Percentiles rank a stretch among this genome's conserved stretches.
Conservation (phyloP, 2,888 invertebrate genomes). For the Drosophila antonietae region DNA sequence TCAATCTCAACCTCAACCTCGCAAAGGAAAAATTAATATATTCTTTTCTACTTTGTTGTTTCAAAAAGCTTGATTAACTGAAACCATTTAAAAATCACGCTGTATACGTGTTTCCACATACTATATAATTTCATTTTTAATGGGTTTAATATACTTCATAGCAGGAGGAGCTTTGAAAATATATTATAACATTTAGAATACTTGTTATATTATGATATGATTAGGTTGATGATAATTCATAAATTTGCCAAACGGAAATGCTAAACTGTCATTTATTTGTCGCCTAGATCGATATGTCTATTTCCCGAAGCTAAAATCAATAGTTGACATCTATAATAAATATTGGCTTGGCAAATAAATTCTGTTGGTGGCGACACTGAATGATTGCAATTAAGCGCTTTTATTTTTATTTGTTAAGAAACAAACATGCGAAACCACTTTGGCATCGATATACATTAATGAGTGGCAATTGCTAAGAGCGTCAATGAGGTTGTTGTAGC, state of each 20-base stretch:
- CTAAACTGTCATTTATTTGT: constrained; percentile 41
- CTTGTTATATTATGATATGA: neutral
- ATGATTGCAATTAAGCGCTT: constrained; percentile 65
- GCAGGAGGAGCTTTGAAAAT: neutral
- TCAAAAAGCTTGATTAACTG: no score
- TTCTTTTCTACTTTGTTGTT: no score
- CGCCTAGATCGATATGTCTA: constrained; percentile 40
- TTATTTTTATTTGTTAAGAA: constrained; percentile 56
- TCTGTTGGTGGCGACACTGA: constrained; percentile 25
- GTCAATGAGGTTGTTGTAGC: neutral
- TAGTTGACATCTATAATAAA: constrained; percentile 40
- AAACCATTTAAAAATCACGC: neutral
- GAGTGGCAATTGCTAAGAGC: neutral
- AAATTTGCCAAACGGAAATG: constrained; percentile 49
- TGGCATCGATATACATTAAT: constrained; percentile 19
- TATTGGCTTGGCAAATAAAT: constrained; percentile 57
- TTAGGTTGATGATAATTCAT: neutral
- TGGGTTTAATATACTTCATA: neutral
- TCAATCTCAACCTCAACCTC: no score
- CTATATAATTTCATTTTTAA: neutral
- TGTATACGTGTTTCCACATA: neutral
- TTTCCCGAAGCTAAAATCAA: constrained; percentile 27
- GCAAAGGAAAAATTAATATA: no score
- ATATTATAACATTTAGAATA: neutral
- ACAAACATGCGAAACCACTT: constrained; percentile 56